These are phyloP conservation scores for Phenganax subtilis DNA, from an alignment of 92 coral and sea anemone species.

Conservation along the genomic window DNA sequence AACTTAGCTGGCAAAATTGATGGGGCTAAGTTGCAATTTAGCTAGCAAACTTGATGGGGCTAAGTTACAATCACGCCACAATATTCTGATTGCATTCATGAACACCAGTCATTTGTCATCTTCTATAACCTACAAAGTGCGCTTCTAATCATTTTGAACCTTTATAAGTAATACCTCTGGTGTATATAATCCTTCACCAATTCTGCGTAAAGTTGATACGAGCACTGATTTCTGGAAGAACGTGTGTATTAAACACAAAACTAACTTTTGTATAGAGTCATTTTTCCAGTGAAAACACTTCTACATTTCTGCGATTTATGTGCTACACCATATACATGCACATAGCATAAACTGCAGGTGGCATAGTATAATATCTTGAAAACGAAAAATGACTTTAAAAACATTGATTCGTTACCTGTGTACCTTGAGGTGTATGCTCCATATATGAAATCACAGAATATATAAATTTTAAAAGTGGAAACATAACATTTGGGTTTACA, in stretches of 20 bases:
- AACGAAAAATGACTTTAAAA: background rate
- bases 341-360: background rate
- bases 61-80: no score
- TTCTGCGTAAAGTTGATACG: constrained; percentile 87
- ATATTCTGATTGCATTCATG: no score
- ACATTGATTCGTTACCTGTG: constrained; percentile 61
- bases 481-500: constrained; percentile 78
- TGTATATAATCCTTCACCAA: constrained; percentile 90
- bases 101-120: no score
- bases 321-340: no score
- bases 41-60: no score
- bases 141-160: no score
- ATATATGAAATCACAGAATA: constrained; percentile 85
- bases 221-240: constrained; percentile 69
- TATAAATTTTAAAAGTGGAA: constrained; percentile 84
- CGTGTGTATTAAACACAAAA: background rate
- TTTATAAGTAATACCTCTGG: constrained; percentile 64
- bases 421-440: constrained; percentile 80
- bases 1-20: no score
- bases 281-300: no score
- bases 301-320: no score
- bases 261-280: background rate
- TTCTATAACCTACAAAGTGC: no score
- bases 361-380: background rate
- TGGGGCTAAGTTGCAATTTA: no score